Conservation (phyloP, 2,113 vertebrate species). For the Hiodon tergisus region DNA sequence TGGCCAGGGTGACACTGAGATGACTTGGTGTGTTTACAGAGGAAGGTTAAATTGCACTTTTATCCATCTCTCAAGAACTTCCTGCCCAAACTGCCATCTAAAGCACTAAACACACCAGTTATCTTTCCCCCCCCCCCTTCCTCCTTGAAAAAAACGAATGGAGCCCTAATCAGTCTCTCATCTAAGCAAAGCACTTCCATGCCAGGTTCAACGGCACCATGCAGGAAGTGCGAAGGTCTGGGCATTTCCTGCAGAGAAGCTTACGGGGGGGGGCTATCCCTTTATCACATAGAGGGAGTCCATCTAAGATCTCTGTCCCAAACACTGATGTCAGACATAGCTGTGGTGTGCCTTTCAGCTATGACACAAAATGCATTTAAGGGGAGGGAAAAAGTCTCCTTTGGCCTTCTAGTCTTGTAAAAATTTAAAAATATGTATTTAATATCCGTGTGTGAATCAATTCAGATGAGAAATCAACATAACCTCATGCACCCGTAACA, state of each 20-base stretch:
- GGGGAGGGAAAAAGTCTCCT: too few species aligned
- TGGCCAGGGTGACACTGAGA: constrained; percentile 1
- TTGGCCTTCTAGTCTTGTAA: too few species aligned
- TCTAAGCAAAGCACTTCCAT: constrained; percentile 32
- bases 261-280: constrained; percentile 3
- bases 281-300: not conserved
- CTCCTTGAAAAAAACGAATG: constrained; percentile 10
- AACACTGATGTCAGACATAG: not conserved
- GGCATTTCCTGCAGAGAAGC: constrained; percentile 35
- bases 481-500: too few species aligned
- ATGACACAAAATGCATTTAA: too few species aligned
- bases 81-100: constrained; percentile 28
- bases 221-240: constrained; percentile 41
- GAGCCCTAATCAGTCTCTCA: constrained; percentile 32
- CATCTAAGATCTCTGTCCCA: not conserved
- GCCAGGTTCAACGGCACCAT: constrained; percentile 39
- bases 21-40: constrained; percentile 25
- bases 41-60: constrained; percentile 27
- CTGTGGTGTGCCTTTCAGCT: too few species aligned
- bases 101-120: constrained; percentile 26
- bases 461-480: too few species aligned
- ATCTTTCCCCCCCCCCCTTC: constrained; percentile 32
- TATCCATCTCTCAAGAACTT: constrained; percentile 35
- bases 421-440: too few species aligned
- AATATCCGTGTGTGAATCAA: too few species aligned